phyloP scores from a whole-genome alignment of 2,888 invertebrate genomes.

The Hydroisotoma schaefferi region DNA sequence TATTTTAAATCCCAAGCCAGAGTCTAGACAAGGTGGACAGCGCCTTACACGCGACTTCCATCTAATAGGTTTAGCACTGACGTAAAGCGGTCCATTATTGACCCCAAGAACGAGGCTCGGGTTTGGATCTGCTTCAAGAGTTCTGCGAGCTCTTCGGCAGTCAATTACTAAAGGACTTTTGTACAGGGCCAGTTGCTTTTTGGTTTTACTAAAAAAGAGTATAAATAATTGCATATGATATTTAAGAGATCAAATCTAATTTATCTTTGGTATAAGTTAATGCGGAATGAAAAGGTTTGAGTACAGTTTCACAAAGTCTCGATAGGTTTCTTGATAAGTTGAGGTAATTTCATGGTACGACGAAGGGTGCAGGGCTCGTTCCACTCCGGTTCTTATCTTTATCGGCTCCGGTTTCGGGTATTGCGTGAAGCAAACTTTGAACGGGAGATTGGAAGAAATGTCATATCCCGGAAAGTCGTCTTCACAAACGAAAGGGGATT shows the following conservation, averaged over 20 bases:
- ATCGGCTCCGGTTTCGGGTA: not conserved
- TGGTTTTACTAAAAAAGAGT: not conserved
- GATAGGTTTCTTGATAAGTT: not conserved
- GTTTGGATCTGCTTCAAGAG: not conserved
- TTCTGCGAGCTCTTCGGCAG: not conserved
- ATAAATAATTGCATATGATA: not conserved
- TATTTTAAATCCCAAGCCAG: too few relatives aligned
- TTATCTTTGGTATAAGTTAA: not conserved
- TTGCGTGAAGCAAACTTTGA: not conserved
- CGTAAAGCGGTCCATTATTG: not conserved
- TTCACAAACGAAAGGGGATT: too few relatives aligned
- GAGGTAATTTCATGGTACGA: not conserved
- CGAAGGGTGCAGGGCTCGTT: not conserved
- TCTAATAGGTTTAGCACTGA: not conserved
- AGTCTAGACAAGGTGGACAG: not conserved
- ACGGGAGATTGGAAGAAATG: conserved; percentile 5
- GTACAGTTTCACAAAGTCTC: conserved; percentile 11
- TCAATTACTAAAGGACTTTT: conserved; percentile 10
- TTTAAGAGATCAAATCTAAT: not conserved
- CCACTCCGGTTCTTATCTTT: not conserved
- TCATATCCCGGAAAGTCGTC: conserved; percentile 7
- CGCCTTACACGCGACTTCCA: not conserved
- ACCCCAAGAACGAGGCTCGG: not conserved
- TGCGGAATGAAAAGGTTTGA: not conserved
- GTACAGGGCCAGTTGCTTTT: not conserved